Evolutionary conservation across 2,888 invertebrate genomes (phyloP).

Genomic region (Drepanosiphum platanoidis): DNA sequence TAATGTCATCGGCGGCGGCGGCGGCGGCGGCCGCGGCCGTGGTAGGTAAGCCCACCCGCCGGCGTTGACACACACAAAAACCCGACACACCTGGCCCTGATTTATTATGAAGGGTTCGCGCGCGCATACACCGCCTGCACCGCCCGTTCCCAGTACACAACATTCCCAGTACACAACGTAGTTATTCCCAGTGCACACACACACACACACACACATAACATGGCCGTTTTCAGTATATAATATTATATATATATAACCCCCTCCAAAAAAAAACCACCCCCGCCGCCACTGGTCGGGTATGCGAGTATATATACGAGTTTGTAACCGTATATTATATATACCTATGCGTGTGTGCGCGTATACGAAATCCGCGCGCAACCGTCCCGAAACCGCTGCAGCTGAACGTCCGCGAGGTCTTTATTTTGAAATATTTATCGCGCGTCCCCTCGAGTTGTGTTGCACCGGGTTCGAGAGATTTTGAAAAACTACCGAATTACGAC

Average conservation of each 20-base stretch:
- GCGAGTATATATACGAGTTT: not conserved
- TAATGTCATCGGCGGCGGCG: slow-evolving; percentile 58
- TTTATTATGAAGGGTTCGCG: slow-evolving; percentile 61
- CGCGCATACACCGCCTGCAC: not conserved
- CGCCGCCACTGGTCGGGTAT: not conserved
- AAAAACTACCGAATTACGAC: not conserved
- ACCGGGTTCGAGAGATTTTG: not conserved
- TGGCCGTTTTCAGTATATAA: slow-evolving; percentile 14
- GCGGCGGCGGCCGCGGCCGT: slow-evolving; percentile 14
- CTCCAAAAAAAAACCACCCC: too few relatives aligned
- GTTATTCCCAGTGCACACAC: not conserved
- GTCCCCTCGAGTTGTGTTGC: too few relatives aligned
- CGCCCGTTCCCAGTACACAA: not conserved
- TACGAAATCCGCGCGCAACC: not conserved
- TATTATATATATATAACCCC: not conserved
- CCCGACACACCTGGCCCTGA: slow-evolving; percentile 61
- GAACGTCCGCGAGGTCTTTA: slow-evolving; percentile 30
- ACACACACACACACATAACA: not conserved
- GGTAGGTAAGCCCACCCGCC: slow-evolving; percentile 61
- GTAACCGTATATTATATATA: slow-evolving; percentile 15
- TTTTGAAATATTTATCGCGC: slow-evolving; percentile 24
- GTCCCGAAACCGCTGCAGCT: slow-evolving; percentile 50
- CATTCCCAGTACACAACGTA: not conserved
- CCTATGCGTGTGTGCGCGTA: not conserved
- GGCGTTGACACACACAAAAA: slow-evolving; percentile 60